Conservation (phyloP, 2,797 vertebrate species). For the Acanthurus leucopareius region DNA sequence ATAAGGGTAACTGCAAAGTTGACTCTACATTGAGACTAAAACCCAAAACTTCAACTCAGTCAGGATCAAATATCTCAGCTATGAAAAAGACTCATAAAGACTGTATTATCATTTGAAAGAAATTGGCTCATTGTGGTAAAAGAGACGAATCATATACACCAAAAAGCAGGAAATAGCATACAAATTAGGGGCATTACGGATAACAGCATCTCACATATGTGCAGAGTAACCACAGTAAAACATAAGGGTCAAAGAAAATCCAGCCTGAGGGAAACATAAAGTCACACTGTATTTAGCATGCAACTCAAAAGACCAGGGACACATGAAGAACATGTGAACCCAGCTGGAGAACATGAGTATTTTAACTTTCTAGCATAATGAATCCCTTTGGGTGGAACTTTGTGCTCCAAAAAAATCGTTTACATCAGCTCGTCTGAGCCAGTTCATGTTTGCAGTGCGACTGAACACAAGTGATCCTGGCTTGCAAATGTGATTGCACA, state of each 20-base stretch:
- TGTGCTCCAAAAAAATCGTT: conserved; percentile 29
- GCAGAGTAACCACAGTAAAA: background rate
- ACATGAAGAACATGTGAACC: conserved; percentile 1
- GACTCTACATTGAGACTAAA: background rate
- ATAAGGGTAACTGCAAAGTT: background rate
- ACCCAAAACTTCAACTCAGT: background rate
- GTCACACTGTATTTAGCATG: background rate
- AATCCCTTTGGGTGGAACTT: conserved; percentile 42
- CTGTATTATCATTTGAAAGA: background rate
- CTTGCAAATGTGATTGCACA: conserved; percentile 59
- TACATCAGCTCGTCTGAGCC: conserved; percentile 34
- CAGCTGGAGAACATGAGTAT: conserved; percentile 44
- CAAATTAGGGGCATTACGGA: background rate
- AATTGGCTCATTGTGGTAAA: background rate
- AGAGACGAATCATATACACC: background rate
- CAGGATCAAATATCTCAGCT: too few species aligned
- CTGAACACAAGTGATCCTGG: conserved; percentile 50
- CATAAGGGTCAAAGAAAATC: too few species aligned
- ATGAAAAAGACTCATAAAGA: too few species aligned
- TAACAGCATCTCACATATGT: background rate
- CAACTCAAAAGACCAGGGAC: background rate
- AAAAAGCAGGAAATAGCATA: background rate
- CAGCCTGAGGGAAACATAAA: conserved; percentile 10
- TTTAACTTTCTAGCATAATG: conserved; percentile 15
- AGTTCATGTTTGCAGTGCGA: conserved; percentile 49